These are phyloP conservation scores for Acrossocheilus fasciatus DNA, from an alignment of 2,797 vertebrate species.

Conservation along the genomic window DNA sequence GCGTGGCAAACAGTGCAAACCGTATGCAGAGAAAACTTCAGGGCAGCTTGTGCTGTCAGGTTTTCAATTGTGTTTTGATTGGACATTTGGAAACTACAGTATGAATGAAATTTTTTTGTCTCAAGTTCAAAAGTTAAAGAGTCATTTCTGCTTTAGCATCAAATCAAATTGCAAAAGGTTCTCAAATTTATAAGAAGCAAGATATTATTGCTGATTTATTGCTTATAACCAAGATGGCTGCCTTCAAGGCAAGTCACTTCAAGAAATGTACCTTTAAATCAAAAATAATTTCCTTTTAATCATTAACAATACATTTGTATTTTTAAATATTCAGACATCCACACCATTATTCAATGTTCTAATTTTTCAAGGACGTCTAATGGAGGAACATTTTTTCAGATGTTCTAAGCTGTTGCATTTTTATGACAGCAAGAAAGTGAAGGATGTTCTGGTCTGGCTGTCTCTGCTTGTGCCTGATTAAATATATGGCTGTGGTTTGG, in stretches of 20 bases:
- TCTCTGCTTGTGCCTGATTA: conserved; percentile 63
- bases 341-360: not conserved
- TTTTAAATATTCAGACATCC: not conserved
- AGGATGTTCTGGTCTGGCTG: conserved; percentile 51
- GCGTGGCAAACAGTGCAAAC: not conserved
- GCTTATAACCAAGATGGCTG: not conserved
- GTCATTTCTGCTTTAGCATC: not conserved
- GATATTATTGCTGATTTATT: not conserved
- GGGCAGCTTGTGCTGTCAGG: not conserved
- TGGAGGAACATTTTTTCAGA: not conserved
- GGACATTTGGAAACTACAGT: not conserved
- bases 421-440: conserved; percentile 24
- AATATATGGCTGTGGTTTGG: conserved; percentile 72
- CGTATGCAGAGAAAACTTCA: not conserved
- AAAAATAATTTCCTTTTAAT: not conserved
- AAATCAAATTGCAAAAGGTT: not conserved
- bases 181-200: not conserved
- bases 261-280: not conserved
- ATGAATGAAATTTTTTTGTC: not conserved
- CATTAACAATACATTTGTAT: not conserved
- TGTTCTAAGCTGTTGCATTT: conserved; percentile 9
- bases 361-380: not conserved
- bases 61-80: not conserved
- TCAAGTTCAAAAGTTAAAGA: not conserved
- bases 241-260: not conserved